Evolutionary conservation across 1,140 invertebrate genomes (phyloP).

Genomic region (Physella acuta): DNA sequence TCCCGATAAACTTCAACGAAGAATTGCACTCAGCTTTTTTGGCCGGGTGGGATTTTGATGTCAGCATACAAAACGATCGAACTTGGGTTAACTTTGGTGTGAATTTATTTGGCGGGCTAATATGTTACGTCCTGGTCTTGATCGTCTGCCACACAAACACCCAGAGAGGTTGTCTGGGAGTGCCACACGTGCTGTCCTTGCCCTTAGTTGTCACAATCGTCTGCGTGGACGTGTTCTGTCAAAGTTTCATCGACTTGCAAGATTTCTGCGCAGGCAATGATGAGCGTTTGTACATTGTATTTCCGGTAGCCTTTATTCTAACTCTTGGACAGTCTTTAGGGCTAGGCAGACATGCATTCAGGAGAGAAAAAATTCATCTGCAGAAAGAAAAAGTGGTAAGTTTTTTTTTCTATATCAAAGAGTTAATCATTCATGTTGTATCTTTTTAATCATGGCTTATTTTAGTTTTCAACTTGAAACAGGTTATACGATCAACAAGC

Average conservation of each 20-base stretch:
- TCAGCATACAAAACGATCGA: not conserved
- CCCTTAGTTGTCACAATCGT: constrained; percentile 27
- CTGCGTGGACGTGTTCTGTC: constrained; percentile 16
- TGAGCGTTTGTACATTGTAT: not conserved
- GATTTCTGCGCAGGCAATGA: not conserved
- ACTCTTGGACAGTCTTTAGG: constrained; percentile 23
- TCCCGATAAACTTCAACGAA: not conserved
- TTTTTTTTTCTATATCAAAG: no score
- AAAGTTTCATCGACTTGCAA: not conserved
- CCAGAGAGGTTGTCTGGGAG: constrained; percentile 29
- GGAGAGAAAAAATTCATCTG: constrained; percentile 21
- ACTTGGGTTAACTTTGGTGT: constrained; percentile 16
- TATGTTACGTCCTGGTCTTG: constrained; percentile 32
- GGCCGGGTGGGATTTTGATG: constrained; percentile 10
- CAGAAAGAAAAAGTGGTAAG: constrained; percentile 30
- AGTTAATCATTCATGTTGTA: no score
- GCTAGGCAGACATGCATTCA: constrained; percentile 24
- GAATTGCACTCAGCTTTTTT: constrained; percentile 19
- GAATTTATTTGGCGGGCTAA: constrained; percentile 14
- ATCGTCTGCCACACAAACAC: constrained; percentile 35
- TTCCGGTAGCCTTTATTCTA: not conserved
- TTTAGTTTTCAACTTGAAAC: no score
- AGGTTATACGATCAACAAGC: no score
- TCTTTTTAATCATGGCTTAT: no score
- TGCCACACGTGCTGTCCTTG: constrained; percentile 29